These are phyloP conservation scores for Lasioglossum oenotherae DNA, from an alignment of 2,888 invertebrate species.

Conservation along the genomic window DNA sequence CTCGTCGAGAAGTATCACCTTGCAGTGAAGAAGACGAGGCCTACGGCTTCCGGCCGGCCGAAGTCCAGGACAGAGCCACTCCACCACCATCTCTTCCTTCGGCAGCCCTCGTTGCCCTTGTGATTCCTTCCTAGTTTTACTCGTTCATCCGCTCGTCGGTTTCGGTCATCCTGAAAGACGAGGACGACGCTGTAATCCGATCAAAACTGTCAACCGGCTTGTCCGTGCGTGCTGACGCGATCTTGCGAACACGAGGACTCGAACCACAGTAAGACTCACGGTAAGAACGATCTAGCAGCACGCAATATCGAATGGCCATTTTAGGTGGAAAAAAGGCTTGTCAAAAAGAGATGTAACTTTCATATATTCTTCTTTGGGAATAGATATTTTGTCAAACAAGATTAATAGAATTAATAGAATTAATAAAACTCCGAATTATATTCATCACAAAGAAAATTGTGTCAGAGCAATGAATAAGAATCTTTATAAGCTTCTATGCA, in stretches of 20 bases:
- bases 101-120: slow-evolving; percentile 55
- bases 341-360: no score
- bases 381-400: no score
- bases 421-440: no score
- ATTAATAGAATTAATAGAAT: no score
- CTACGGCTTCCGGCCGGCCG: slow-evolving; percentile 85
- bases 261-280: not conserved
- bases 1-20: slow-evolving; percentile 95
- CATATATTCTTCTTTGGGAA: no score
- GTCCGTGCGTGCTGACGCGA: not conserved
- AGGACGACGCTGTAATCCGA: slow-evolving; percentile 57
- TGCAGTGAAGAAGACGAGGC: slow-evolving; percentile 89
- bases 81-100: slow-evolving; percentile 81
- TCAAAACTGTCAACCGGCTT: slow-evolving; percentile 35
- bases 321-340: no score
- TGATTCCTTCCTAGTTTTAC: slow-evolving; percentile 63
- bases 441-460: no score
- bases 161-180: slow-evolving; percentile 72
- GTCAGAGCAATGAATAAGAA: no score
- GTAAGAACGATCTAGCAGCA: no score
- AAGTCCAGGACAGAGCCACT: slow-evolving; percentile 83
- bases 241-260: not conserved
- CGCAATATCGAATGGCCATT: no score
- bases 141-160: slow-evolving; percentile 68
- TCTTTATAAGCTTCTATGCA: no score